Evolutionary conservation across 2,113 vertebrate genomes (phyloP), one percentile per base, ranked within the genome.

Genomic region (Ceratotherium simum): DNA sequence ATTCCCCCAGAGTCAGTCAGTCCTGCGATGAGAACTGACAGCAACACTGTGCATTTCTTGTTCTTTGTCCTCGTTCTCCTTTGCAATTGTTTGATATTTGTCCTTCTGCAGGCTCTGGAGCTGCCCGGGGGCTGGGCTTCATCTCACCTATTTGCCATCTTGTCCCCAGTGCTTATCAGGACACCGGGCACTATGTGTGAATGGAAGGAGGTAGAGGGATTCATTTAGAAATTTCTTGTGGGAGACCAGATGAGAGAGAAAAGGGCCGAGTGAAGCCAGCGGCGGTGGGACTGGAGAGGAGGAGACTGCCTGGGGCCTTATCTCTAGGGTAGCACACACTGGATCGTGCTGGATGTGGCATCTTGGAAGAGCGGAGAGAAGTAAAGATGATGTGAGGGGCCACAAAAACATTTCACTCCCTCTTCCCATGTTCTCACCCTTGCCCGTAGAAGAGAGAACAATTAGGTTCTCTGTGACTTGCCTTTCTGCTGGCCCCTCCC

Each of bases 21-120:
- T 67, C 36, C n/a, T 54, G 0, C 2, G 1, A 29, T 42, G 46
- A 90, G 64, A 33, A 20, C 23, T 1, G 12, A 10, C 0, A 0
- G 3, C 11, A 2, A 13, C 36, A 4, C 51, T 16, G 16, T 58
- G 67, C 8, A 2, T n/a, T 69, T 83, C 46, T 75, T 75, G 51
- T 16, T 75, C 18, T 25, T 27, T 29, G 11, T 7, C 21, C 39
- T 25, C 8, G 1, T 36, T 14, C 13, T 64, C 12, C 39, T 27
- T 29, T 39, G 62, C 62, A n/a, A 2, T 36, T 33, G 17, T 9
- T 84, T 73, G n/a, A 13, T 16, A 4, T 60, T 64, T 93, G 48
- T 48, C n/a, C 79, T 93, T 87, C 62, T 21, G n/a, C 5, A 25
- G 60, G n/a, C 54, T 82, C 81, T 16, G 11, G 11, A 36, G 70